Evolutionary conservation across 2,888 invertebrate genomes (phyloP).

Genomic region (Bellardia bayeri): DNA sequence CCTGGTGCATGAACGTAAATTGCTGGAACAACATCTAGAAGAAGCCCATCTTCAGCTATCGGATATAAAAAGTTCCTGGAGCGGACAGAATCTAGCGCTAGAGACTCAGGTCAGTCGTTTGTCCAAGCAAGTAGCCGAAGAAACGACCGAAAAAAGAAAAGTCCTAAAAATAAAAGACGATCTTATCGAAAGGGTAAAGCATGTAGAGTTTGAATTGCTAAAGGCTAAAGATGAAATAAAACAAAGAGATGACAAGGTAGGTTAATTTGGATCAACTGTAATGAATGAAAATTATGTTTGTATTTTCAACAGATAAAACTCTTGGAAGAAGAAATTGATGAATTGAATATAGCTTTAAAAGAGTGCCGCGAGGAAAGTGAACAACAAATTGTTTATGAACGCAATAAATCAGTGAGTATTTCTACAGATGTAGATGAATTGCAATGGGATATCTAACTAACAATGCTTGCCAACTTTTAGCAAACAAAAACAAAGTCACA

Average conservation of each 20-base stretch:
- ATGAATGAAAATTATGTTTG: neutral
- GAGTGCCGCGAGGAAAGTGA: conserved; percentile 85
- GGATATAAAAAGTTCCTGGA: conserved; percentile 96
- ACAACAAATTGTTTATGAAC: conserved; percentile 85
- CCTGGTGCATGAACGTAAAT: conserved; percentile 86
- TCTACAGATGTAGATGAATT: conserved; percentile 78
- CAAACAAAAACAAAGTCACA: neutral
- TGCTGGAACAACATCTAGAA: conserved; percentile 91
- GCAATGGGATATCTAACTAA: conserved; percentile 77
- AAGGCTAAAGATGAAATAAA: conserved; percentile 80
- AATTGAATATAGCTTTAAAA: conserved; percentile 88
- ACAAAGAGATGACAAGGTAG: conserved; percentile 82
- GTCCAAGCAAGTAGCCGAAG: conserved; percentile 93
- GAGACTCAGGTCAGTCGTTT: conserved; percentile 95
- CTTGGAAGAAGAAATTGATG: conserved; percentile 90
- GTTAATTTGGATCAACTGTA: too few relatives aligned
- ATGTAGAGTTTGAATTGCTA: conserved; percentile 81
- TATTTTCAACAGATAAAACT: conserved; percentile 84
- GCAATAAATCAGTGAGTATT: conserved; percentile 86
- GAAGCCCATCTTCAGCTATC: conserved; percentile 94
- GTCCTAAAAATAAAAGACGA: conserved; percentile 89
- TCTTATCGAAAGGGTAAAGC: conserved; percentile 87
- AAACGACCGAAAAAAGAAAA: conserved; percentile 91
- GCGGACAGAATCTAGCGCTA: conserved; percentile 93
- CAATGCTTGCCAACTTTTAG: conserved; percentile 43